Base-by-base conservation (phyloP, 2,797 vertebrate species). In the Morelia viridis region DNA sequence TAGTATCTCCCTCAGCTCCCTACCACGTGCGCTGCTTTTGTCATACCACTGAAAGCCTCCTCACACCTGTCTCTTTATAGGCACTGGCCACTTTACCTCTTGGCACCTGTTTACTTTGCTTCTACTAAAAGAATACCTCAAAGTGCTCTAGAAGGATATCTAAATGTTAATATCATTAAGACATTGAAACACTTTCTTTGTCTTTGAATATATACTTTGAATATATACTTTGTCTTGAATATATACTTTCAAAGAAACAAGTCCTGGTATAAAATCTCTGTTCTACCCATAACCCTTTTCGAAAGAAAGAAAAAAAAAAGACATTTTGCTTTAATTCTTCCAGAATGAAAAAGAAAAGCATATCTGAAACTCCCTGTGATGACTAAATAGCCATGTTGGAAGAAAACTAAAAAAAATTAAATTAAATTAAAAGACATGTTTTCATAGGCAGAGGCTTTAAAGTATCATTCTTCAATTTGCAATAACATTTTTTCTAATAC, bases 151-250 rank as follows among this genome's bases (percentile, higher is more conserved):
- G 53, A 65, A 84, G 15, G 60, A 35, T 15, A n/a, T 88, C 56
- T 35, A 89, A 71, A 92, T 64, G 90, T 92, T 88, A 92, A 88
- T 26, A 83, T 84, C 85, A 88, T 85, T 41, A 53, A 57, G 87
- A 83, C 62, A 87, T 12, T 19, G 26, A 64, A 80, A 87, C 53
- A 10, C 17, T 83, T 64, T 86, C 57, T 87, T 80, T 62, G 65
- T 35, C 35, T 35, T 35, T 35, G 35, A 35, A 35, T 35, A 35
- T 35, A 35, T 35, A 35, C 35, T 35, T 35, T 35, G 35, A 35
- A 35, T 35, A 35, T 35, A 35, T 35, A 35, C 35, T 35, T 35
- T 35, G 35, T 35, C 35, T 35, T 35, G 35, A 35, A 28, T 83
- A 88, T 89, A 56, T 26, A 62, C 28, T 41, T 28, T n/a, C 22